A percentile compares a stretch with the other conserved stretches of the same genome.
These are phyloP conservation scores for Caenorhabditis sp. DNA, from an alignment of 2,888 invertebrate genomes.

Conservation along the genomic window DNA sequence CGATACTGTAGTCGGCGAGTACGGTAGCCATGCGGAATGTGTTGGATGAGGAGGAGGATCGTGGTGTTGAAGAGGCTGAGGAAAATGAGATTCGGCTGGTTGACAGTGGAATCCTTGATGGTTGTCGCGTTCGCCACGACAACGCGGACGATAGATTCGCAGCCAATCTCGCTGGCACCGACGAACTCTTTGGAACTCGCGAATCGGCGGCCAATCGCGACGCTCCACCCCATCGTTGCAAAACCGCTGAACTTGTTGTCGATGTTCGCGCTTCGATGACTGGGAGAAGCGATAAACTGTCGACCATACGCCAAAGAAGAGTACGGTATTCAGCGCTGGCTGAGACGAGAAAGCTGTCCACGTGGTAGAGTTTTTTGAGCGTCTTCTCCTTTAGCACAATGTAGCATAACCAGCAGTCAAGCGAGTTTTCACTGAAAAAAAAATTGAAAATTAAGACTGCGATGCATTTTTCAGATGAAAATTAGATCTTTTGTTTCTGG, in stretches of 20 bases:
- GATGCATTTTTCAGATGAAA: not conserved
- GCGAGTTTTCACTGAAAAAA: slow-evolving; percentile 47
- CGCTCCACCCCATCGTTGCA: slow-evolving; percentile 57
- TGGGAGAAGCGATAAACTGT: slow-evolving; percentile 82
- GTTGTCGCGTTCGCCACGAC: not conserved
- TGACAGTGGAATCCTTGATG: slow-evolving; percentile 49
- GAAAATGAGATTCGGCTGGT: slow-evolving; percentile 19
- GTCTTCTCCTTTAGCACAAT: slow-evolving; percentile 81
- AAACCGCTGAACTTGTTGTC: not conserved
- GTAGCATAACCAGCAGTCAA: slow-evolving; percentile 87
- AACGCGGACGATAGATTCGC: not conserved
- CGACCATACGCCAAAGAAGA: slow-evolving; percentile 80
- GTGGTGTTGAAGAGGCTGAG: slow-evolving; percentile 11
- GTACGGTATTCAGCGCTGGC: slow-evolving; percentile 76
- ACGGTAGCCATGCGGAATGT: slow-evolving; percentile 23
- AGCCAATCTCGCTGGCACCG: slow-evolving; percentile 64
- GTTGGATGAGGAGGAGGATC: not conserved
- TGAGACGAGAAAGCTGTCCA: slow-evolving; percentile 80
- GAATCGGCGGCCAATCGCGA: slow-evolving; percentile 63
- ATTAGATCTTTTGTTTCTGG: too few species aligned
- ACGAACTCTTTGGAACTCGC: slow-evolving; percentile 69
- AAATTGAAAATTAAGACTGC: not conserved
- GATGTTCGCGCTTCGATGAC: slow-evolving; percentile 10
- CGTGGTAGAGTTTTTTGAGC: slow-evolving; percentile 81
- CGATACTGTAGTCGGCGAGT: slow-evolving; percentile 14